Evolutionary conservation across 1,140 invertebrate species (phyloP).

Genomic region (Antheraea mylitta): DNA sequence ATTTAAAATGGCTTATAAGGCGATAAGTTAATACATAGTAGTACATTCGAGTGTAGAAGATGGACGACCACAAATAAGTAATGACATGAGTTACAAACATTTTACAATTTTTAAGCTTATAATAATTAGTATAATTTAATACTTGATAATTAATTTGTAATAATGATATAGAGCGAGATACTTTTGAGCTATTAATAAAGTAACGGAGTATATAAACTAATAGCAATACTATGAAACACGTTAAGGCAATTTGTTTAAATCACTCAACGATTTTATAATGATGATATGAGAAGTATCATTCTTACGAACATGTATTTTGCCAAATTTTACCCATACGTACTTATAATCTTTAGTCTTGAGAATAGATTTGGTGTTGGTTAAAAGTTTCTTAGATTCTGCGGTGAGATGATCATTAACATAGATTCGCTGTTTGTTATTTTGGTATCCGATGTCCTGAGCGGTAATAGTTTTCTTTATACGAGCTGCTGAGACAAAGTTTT

Average conservation of each 20-base stretch:
- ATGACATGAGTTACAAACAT: too few species aligned
- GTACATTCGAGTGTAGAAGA: too few species aligned
- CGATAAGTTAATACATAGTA: too few species aligned
- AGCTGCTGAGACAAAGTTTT: slow-evolving; percentile 22
- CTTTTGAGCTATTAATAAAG: too few species aligned
- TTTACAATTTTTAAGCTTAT: too few species aligned
- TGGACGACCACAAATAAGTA: too few species aligned
- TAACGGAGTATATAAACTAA: too few species aligned
- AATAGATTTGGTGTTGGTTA: slow-evolving; percentile 5
- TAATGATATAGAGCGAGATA: too few species aligned
- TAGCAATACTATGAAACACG: neutral
- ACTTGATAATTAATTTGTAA: too few species aligned
- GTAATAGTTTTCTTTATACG: slow-evolving; percentile 15
- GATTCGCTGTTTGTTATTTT: neutral
- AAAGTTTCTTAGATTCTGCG: slow-evolving; percentile 13
- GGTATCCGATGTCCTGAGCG: slow-evolving; percentile 13
- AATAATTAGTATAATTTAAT: too few species aligned
- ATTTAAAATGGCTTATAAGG: too few species aligned
- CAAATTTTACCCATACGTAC: slow-evolving; percentile 18
- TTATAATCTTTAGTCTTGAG: slow-evolving; percentile 7
- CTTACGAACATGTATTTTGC: slow-evolving; percentile 21
- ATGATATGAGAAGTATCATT: slow-evolving; percentile 14
- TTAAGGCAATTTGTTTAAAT: slow-evolving; percentile 21
- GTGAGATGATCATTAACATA: slow-evolving; percentile 22
- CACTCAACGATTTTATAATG: slow-evolving; percentile 1